Evolutionary conservation across 2,113 vertebrate species (phyloP), one percentile per base, ranked within the genome.

Genomic region (Gorsachius goisagi): DNA sequence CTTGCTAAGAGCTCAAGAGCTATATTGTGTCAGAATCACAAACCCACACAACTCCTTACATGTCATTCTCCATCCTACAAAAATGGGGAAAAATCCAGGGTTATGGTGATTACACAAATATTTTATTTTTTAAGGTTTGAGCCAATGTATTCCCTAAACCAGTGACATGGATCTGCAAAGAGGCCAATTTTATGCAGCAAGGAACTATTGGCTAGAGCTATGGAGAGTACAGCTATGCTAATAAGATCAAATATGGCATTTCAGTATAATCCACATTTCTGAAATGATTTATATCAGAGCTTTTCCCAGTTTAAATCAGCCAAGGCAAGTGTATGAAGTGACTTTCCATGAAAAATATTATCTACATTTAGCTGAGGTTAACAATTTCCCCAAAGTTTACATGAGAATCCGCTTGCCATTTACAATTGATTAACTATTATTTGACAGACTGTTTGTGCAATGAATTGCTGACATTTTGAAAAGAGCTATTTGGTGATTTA

Each of bases 391-490:
- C 22, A 1, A 44, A 37, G 60, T 75, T 93, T 85, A 77, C 88
- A n/a, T 32, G 63, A 80, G 39, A 94, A 69, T 52, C 33, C 88
- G 64, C 72, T 81, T 72, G 64, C 60, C 52, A 84, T 92, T 94
- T 93, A 75, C 72, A 90, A 74, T 22, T 56, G 83, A 89, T 96
- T 85, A 77, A 64, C 44, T 86, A n/a, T 71, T 81, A 53, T 75
- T 86, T 96, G 85, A 60, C 88, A 74, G 73, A 27, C 35, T 71
- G 14, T 84, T 72, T 84, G 79, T 58, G 52, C 68, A 81, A 28
- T 2, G 72, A 86, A 80, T 64, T 77, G 88, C 92, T 94, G 88
- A 78, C 88, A 72, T 89, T 96, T 88, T 89, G 52, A 49, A 92
- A 95, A 59, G 49, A 90, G 33, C 44, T 75, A 23, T 91, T 60